Evolutionary conservation across 2,888 invertebrate species (phyloP).

Genomic region (Athalia cordata): DNA sequence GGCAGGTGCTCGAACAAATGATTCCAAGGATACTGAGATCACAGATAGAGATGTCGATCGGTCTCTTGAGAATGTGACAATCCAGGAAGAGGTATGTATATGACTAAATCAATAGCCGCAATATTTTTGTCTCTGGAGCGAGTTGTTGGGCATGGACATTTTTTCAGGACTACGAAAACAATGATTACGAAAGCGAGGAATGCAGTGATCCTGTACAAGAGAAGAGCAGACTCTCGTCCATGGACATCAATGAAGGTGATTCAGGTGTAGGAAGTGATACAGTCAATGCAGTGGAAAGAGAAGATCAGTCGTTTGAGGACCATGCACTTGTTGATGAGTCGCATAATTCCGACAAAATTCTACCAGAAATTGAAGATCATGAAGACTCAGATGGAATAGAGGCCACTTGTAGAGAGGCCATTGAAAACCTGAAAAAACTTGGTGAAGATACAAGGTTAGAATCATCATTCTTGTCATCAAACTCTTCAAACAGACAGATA

Average conservation of each 20-base stretch:
- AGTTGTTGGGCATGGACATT: too few relatives aligned
- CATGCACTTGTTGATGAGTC: constrained; percentile 54
- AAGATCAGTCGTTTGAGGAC: constrained; percentile 70
- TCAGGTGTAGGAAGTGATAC: constrained; percentile 72
- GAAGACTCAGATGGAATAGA: constrained; percentile 68
- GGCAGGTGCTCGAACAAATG: constrained; percentile 66
- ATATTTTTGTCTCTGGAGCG: background rate
- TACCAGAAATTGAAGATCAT: constrained; percentile 62
- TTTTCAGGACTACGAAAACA: constrained; percentile 58
- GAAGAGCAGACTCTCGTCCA: constrained; percentile 63
- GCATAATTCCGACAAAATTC: constrained; percentile 39
- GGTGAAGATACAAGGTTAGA: constrained; percentile 69
- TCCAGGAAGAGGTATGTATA: constrained; percentile 64
- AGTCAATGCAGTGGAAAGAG: constrained; percentile 69
- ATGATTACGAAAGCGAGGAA: constrained; percentile 60
- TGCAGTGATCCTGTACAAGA: constrained; percentile 66
- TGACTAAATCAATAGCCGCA: background rate
- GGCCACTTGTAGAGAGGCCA: constrained; percentile 70
- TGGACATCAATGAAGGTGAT: constrained; percentile 70
- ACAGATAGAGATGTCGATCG: constrained; percentile 61
- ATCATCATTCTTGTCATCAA: constrained; percentile 17
- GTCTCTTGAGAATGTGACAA: constrained; percentile 68
- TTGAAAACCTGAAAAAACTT: constrained; percentile 69
- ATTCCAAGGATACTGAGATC: constrained; percentile 61
- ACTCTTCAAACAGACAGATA: background rate